Percentiles rank a stretch among this genome's conserved stretches.
These are phyloP conservation scores for Lepus townsendii DNA, from an alignment of 2,797 vertebrate genomes.

Conservation along the genomic window DNA sequence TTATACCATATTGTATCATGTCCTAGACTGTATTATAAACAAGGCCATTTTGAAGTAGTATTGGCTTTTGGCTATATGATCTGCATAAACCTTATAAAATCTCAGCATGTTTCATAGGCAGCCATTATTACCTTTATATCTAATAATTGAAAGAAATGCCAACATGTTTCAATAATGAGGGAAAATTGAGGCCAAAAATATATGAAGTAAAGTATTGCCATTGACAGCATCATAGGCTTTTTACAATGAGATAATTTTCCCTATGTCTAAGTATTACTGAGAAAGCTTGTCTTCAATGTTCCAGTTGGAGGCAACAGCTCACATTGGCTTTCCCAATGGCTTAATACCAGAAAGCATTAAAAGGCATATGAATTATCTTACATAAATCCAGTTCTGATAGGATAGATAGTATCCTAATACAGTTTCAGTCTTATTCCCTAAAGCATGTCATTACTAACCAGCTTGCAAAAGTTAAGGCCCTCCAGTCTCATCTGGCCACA, in stretches of 20 bases:
- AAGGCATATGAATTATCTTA: background rate
- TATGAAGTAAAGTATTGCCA: background rate
- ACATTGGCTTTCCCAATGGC: background rate
- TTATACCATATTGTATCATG: background rate
- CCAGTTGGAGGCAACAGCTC: background rate
- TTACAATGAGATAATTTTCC: background rate
- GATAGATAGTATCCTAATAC: background rate
- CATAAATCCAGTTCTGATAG: background rate
- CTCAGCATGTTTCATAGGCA: background rate
- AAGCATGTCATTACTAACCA: background rate
- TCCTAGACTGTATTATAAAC: background rate
- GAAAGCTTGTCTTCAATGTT: slow-evolving; percentile 24
- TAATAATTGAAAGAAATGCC: slow-evolving; percentile 29
- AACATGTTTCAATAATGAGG: background rate
- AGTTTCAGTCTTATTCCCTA: background rate
- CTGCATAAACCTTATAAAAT: slow-evolving; percentile 16
- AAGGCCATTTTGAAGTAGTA: background rate
- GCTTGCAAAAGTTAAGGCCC: background rate
- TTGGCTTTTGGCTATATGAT: background rate
- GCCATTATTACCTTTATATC: background rate
- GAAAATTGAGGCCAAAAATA: background rate
- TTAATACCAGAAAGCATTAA: background rate
- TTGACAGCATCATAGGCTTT: background rate
- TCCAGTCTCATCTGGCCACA: background rate
- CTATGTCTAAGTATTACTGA: background rate